These are phyloP conservation scores for Pediacus dermestoides DNA, from an alignment of 2,888 invertebrate genomes.

Conservation along the genomic window DNA sequence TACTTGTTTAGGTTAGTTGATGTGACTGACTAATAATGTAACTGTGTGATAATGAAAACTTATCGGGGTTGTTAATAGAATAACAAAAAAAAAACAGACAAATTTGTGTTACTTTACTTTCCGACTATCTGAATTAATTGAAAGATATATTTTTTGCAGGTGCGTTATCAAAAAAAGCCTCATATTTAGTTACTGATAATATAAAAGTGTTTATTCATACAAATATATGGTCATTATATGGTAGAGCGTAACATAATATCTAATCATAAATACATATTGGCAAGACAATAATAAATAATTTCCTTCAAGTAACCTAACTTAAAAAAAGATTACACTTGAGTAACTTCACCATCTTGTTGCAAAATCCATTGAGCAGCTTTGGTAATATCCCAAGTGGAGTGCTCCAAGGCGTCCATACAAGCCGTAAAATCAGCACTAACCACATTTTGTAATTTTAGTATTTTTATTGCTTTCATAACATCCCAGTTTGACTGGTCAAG, in stretches of 20 bases:
- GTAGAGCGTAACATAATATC: conserved; percentile 1
- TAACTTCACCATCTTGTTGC: conserved; percentile 46
- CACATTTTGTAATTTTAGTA: conserved; percentile 62
- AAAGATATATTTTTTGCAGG: too few species aligned
- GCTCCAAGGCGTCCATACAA: conserved; percentile 57
- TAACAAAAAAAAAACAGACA: too few species aligned
- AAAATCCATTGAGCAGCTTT: conserved; percentile 63
- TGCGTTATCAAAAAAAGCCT: too few species aligned
- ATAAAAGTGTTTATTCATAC: too few species aligned
- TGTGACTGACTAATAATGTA: too few species aligned
- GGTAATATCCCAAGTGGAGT: conserved; percentile 63
- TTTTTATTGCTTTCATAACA: conserved; percentile 83
- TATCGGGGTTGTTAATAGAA: too few species aligned
- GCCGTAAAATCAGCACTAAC: conserved; percentile 41
- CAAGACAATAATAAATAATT: conserved; percentile 6
- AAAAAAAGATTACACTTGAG: conserved; percentile 36
- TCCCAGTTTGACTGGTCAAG: conserved; percentile 85
- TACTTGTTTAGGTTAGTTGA: too few species aligned
- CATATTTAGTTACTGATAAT: too few species aligned
- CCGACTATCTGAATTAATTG: too few species aligned
- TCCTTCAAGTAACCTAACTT: too few species aligned
- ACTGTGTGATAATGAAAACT: too few species aligned
- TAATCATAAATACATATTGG: conserved; percentile 8
- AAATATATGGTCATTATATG: not conserved
- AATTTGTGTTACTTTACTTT: too few species aligned